These are phyloP conservation scores for Pseudomugil gertrudae DNA, from an alignment of 2,797 vertebrate species.

Conservation along the genomic window DNA sequence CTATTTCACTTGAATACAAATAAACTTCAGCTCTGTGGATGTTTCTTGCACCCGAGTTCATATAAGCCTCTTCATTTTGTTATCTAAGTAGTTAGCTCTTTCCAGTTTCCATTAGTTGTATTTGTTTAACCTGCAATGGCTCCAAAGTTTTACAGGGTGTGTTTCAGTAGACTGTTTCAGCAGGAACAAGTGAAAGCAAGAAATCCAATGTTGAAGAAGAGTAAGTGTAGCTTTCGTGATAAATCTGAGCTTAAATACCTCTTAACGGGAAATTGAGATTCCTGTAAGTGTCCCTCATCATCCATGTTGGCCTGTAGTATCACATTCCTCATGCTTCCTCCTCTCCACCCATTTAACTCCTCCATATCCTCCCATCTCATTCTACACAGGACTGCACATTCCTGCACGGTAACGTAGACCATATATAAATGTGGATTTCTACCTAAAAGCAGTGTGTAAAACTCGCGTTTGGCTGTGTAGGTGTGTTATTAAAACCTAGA, in stretches of 20 bases:
- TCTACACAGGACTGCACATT: conserved; percentile 48
- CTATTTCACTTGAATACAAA: conserved; percentile 2
- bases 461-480: not conserved
- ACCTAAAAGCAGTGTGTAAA: conserved; percentile 23
- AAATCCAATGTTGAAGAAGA: conserved; percentile 27
- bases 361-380: conserved; percentile 24
- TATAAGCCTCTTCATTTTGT: conserved; percentile 14
- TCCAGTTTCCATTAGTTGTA: not conserved
- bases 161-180: conserved; percentile 39
- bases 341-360: conserved; percentile 40
- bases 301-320: conserved; percentile 63
- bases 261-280: conserved; percentile 70
- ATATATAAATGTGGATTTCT: conserved; percentile 19
- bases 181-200: conserved; percentile 35
- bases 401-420: conserved; percentile 10
- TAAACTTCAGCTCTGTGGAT: not conserved
- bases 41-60: not conserved
- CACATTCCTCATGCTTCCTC: conserved; percentile 62
- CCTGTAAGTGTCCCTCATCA: conserved; percentile 68
- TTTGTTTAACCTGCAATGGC: conserved; percentile 39
- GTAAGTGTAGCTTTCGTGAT: conserved; percentile 27
- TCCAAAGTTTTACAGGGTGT: conserved; percentile 28
- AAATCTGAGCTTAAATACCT: conserved; percentile 48
- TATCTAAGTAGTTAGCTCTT: not conserved
- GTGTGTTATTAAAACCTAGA: conserved; percentile 14